These are phyloP conservation scores for Sciurus carolinensis DNA, from an alignment of 2,797 vertebrate species.

Conservation along the genomic window DNA sequence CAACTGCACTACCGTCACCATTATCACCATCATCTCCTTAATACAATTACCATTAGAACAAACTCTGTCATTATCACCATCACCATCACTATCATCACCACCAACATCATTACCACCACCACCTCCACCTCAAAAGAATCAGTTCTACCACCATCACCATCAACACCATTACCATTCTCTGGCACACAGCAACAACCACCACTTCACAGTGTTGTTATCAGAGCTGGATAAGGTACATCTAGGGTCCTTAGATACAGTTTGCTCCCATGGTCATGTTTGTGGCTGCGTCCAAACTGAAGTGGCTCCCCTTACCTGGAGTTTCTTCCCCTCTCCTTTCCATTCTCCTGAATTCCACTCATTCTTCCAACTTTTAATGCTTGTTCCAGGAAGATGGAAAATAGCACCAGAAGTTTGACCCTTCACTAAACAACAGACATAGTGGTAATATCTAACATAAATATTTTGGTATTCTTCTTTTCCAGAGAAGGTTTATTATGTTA, in stretches of 20 bases:
- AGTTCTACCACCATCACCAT: background rate
- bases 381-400: background rate
- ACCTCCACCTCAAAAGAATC: too few species aligned
- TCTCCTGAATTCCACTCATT: background rate
- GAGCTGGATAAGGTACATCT: background rate
- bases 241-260: too few species aligned
- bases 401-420: background rate
- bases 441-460: background rate
- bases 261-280: background rate
- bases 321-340: background rate
- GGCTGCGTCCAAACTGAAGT: background rate
- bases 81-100: background rate
- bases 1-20: accelerated
- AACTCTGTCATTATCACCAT: background rate
- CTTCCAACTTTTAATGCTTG: background rate
- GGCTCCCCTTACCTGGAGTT: background rate
- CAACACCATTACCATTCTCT: background rate
- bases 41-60: background rate
- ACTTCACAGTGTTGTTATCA: background rate
- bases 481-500: background rate
- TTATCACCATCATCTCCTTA: background rate
- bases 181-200: background rate
- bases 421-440: background rate
- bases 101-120: too few species aligned
- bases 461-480: background rate